Evolutionary conservation across 2,113 vertebrate genomes (phyloP).

Genomic region (Cynopterus brachyotis): DNA sequence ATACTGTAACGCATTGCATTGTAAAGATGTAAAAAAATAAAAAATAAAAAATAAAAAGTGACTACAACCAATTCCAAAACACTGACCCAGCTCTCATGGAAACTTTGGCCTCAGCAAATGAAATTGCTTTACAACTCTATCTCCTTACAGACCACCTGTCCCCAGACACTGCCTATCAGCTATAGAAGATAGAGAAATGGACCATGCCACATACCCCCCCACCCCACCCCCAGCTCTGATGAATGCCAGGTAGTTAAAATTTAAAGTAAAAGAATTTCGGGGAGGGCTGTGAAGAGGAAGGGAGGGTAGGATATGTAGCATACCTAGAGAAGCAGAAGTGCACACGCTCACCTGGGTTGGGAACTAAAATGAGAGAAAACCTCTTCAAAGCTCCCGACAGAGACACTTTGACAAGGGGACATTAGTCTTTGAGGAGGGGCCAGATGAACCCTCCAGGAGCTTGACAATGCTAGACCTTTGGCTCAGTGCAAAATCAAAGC

Average conservation of each 20-base stretch:
- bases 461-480: conserved; percentile 82
- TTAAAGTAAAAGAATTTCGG: background rate
- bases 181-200: background rate
- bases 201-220: background rate
- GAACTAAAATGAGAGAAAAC: conserved; percentile 38
- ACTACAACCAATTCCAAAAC: conserved; percentile 71
- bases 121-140: conserved; percentile 29
- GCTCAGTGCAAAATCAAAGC: conserved; percentile 85
- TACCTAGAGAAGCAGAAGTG: background rate
- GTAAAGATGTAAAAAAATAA: background rate
- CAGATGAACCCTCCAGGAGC: conserved; percentile 73
- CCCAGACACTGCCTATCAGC: background rate
- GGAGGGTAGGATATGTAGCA: background rate
- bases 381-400: conserved; percentile 60
- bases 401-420: background rate
- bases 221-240: background rate
- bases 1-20: background rate
- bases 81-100: conserved; percentile 47
- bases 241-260: background rate
- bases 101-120: conserved; percentile 79
- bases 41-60: conserved; percentile 25
- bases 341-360: background rate
- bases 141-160: background rate
- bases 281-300: background rate
- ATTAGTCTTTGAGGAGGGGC: conserved; percentile 79